phyloP scores from a whole-genome alignment of 2,888 invertebrate species.

The Rugalucina vietnamica region DNA sequence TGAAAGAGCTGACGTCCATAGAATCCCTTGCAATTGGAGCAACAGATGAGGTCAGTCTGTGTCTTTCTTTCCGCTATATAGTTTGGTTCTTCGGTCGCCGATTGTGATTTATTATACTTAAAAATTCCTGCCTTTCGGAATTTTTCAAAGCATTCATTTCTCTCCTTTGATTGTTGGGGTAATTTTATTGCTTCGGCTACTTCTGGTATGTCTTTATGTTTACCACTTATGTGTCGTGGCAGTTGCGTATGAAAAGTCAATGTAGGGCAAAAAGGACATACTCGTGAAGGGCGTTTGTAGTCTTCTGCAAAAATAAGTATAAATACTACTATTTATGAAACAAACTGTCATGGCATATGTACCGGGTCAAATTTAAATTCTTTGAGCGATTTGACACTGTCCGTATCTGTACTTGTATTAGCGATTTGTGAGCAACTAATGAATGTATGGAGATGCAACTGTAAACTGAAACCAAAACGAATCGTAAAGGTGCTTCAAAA shows the following conservation, averaged over 20 bases:
- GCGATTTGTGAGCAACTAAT: no score
- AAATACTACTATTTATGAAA: no score
- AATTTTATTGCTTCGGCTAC: background rate
- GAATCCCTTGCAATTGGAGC: slow-evolving; percentile 30
- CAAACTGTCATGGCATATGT: no score
- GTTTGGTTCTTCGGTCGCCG: background rate
- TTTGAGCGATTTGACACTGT: no score
- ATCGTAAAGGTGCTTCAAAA: no score
- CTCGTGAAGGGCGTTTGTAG: slow-evolving; percentile 11
- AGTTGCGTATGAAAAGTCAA: background rate
- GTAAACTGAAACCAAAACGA: no score
- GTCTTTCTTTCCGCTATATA: slow-evolving; percentile 9
- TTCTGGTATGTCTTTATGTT: background rate
- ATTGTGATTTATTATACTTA: slow-evolving; percentile 5
- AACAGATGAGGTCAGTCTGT: background rate
- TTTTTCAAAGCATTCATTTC: background rate
- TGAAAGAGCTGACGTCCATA: slow-evolving; percentile 13
- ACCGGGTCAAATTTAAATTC: no score
- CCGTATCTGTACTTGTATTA: no score
- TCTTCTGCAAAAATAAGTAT: background rate
- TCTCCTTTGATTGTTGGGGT: slow-evolving; percentile 10
- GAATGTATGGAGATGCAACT: no score
- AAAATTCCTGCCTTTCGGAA: slow-evolving; percentile 14
- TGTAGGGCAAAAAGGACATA: slow-evolving; percentile 6
- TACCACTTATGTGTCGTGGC: background rate